Conservation (phyloP, 1,140 invertebrate genomes). For the Chironomus tepperi region DNA sequence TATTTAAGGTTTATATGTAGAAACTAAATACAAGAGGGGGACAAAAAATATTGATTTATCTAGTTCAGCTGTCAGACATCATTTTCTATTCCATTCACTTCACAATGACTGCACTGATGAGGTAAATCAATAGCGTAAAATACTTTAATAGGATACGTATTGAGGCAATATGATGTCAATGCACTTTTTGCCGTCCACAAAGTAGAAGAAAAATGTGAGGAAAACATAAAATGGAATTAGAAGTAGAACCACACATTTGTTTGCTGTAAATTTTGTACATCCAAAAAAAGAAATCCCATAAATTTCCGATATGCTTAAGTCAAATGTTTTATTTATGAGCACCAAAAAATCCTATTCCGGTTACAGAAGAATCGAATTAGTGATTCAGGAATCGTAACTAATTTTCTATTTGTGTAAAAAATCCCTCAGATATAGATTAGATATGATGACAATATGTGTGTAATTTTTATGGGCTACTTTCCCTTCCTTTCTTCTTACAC, state of each 20-base stretch:
- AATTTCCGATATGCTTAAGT: not conserved
- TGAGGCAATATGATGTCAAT: not conserved
- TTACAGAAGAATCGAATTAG: not conserved
- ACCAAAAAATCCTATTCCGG: not conserved
- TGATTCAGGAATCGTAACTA: constrained; percentile 1
- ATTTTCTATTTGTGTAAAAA: not conserved
- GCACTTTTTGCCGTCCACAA: not conserved
- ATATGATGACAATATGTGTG: constrained; percentile 8
- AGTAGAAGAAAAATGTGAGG: not conserved
- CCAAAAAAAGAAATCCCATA: not conserved
- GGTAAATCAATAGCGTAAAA: too few relatives aligned
- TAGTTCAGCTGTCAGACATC: constrained; percentile 20
- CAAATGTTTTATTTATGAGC: not conserved
- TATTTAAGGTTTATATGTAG: not conserved
- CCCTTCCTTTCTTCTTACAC: not conserved
- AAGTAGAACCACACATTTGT: not conserved
- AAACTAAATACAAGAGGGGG: not conserved
- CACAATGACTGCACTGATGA: not conserved
- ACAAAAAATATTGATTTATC: constrained; percentile 18
- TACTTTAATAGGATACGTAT: too few relatives aligned
- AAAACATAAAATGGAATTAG: not conserved
- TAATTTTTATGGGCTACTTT: constrained; percentile 8
- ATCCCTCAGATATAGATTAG: constrained; percentile 12
- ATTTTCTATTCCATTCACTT: not conserved
- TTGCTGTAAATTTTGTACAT: too few relatives aligned